A percentile compares a stretch with the other conserved stretches of the same genome.
phyloP scores from a whole-genome alignment of 2,113 vertebrate genomes.

The Megaceryle torquata region DNA sequence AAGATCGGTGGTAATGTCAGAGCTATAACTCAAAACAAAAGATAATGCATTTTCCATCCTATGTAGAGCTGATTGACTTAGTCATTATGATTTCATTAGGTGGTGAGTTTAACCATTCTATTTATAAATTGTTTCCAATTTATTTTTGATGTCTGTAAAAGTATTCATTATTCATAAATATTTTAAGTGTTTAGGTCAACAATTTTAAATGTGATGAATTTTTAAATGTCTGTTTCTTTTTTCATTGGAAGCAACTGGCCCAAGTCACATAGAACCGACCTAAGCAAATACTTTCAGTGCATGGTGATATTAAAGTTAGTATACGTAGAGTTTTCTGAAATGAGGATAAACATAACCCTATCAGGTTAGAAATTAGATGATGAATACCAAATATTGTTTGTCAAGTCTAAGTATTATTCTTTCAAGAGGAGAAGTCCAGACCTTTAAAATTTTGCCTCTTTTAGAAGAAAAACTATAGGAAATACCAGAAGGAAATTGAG shows the following conservation, averaged over 20 bases:
- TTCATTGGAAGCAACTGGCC: neutral
- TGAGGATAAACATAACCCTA: neutral
- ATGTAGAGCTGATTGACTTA: neutral
- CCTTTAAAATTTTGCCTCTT: neutral
- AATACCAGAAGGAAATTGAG: neutral
- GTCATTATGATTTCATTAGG: neutral
- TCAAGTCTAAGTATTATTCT: neutral
- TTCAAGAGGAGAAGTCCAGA: neutral
- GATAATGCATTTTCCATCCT: neutral
- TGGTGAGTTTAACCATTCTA: neutral
- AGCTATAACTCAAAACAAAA: neutral
- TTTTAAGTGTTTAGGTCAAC: neutral
- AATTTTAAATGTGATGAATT: neutral
- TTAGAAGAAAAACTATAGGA: neutral
- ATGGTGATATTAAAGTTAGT: neutral
- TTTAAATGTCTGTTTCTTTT: neutral
- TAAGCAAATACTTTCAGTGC: neutral
- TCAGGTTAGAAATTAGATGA: neutral
- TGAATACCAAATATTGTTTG: neutral
- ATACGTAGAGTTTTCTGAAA: neutral
- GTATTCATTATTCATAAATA: neutral
- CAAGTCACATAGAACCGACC: neutral
- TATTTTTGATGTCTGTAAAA: neutral
- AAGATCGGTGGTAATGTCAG: neutral
- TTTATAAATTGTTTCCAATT: neutral